Conservation (phyloP, 2,113 vertebrate genomes). For the Bubo blakistoni region DNA sequence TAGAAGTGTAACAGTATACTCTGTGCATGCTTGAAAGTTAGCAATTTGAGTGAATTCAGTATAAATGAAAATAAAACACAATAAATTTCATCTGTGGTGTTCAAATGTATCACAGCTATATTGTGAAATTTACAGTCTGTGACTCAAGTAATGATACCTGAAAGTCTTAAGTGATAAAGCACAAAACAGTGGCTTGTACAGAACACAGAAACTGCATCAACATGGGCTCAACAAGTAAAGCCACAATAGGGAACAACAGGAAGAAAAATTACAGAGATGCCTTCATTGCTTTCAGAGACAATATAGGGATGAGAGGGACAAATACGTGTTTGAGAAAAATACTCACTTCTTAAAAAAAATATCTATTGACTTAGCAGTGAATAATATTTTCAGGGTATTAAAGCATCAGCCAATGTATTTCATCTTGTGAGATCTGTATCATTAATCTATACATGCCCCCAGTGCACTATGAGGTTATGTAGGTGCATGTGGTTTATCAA, state of each 20-base stretch:
- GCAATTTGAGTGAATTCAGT: neutral
- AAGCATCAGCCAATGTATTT: neutral
- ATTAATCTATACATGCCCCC: neutral
- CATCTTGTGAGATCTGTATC: neutral
- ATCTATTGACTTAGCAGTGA: neutral
- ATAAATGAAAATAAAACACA: neutral
- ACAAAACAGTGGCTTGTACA: neutral
- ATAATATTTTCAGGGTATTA: neutral
- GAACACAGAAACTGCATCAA: neutral
- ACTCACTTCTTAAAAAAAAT: neutral
- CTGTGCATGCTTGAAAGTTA: neutral
- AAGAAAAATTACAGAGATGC: neutral
- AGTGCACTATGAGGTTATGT: neutral
- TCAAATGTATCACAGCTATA: neutral
- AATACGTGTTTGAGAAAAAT: neutral
- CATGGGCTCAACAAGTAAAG: neutral
- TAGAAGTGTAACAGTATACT: neutral
- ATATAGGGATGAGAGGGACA: neutral
- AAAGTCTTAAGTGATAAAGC: neutral
- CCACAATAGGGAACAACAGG: neutral
- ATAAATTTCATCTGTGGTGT: neutral
- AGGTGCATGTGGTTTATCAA: neutral
- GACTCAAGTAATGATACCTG: neutral
- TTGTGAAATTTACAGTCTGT: neutral
- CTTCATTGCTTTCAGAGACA: neutral